A percentile compares a stretch with the other conserved stretches of the same genome.
Evolutionary conservation across 2,797 vertebrate genomes (phyloP).

Genomic region (Staurois parvus): DNA sequence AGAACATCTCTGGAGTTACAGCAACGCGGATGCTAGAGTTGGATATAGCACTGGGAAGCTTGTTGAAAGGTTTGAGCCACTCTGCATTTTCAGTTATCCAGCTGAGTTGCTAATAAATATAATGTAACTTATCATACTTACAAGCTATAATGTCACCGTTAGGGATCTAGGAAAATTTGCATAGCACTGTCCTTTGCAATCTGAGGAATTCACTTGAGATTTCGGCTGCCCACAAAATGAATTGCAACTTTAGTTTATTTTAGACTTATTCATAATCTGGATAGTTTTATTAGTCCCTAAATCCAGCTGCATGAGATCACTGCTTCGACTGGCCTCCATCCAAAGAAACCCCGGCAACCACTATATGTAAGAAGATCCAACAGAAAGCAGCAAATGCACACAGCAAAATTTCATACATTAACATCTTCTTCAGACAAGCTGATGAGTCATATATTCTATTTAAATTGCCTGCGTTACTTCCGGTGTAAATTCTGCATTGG

Average conservation of each 20-base stretch:
- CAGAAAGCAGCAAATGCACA: background rate
- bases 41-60: background rate
- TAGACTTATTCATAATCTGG: background rate
- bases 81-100: background rate
- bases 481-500: background rate
- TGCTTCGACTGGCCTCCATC: constrained; percentile 20
- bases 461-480: background rate
- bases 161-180: background rate
- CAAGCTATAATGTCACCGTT: too few relatives aligned
- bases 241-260: background rate
- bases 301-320: constrained; percentile 31
- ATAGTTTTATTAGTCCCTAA: background rate
- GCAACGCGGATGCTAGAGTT: background rate
- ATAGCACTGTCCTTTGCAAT: background rate
- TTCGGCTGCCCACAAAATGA: background rate
- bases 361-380: constrained; percentile 21
- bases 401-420: background rate
- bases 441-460: background rate
- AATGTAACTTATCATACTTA: too few relatives aligned
- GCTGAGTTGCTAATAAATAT: background rate
- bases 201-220: background rate
- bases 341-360: constrained; percentile 21
- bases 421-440: background rate
- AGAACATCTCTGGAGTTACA: background rate
- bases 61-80: background rate